phyloP scores from a whole-genome alignment of 2,113 vertebrate species.

The Leucoraja erinaceus region DNA sequence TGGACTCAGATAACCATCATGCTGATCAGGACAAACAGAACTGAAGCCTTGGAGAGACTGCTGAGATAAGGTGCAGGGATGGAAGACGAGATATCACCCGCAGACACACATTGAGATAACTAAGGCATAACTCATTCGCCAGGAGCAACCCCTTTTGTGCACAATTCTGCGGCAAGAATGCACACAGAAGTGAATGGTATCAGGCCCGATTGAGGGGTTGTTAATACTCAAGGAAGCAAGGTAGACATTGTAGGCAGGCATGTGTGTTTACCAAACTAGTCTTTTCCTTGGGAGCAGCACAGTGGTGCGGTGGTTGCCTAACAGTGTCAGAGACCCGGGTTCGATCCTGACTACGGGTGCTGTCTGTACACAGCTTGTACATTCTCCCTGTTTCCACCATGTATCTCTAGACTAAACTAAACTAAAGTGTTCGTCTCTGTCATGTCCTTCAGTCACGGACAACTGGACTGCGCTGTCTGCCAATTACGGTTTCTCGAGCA shows the following conservation, averaged over 20 bases:
- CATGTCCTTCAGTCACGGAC: too few species aligned
- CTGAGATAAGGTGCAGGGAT: not conserved
- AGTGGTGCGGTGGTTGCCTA: too few species aligned
- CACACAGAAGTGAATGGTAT: not conserved
- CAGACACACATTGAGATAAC: not conserved
- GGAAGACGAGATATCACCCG: not conserved
- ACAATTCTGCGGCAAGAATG: not conserved
- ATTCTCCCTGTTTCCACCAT: too few species aligned
- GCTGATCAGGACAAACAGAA: not conserved
- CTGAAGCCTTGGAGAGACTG: not conserved
- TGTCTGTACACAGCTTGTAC: too few species aligned
- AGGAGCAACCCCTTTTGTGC: not conserved
- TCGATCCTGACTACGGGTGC: too few species aligned
- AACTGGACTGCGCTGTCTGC: too few species aligned
- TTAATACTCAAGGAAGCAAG: not conserved
- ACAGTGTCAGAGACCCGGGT: too few species aligned
- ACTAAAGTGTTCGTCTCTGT: too few species aligned
- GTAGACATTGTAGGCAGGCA: not conserved
- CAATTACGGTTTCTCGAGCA: too few species aligned
- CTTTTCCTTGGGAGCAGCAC: too few species aligned
- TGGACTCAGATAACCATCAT: not conserved
- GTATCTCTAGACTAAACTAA: too few species aligned
- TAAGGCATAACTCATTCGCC: not conserved
- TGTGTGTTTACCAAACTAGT: too few species aligned
- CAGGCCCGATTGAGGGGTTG: not conserved